Evolutionary conservation across 2,888 invertebrate species (phyloP), one percentile per base, ranked within the genome.

Genomic region (Eucriotettix oculatus): DNA sequence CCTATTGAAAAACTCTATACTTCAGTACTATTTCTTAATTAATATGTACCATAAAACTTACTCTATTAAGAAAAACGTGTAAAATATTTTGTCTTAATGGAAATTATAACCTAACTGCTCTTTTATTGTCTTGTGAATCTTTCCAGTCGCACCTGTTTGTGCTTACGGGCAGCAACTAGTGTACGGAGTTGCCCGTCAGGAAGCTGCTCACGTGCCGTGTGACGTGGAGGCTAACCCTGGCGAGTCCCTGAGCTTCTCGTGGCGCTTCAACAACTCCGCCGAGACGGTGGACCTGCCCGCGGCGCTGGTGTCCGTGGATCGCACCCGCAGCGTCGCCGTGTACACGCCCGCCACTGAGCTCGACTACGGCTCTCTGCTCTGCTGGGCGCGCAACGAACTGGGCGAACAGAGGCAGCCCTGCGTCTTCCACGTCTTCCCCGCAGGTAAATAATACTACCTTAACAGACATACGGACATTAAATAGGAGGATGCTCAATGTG

Each of bases 251-350:
- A 77, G 76, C 66, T 87, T 85, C 73, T 77, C 79, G 62, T 87
- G 87, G 87, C 84, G 83, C 73, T 86, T 88, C 75, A 88, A 88
- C 76, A 85, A 84, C 71, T 81, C 83, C 53, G 80, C 81, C 65
- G 86, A 86, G 67, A 79, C 81, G 42, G 76, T 84, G 64, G 85
- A 86, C 72, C 82, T 86, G 67, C 79, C 83, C 14, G 79, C 80
- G 63, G 79, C 79, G 60, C 78, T 79, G 66, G 77, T 83, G 64
- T 76, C 77, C 62, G 79, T 78, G 57, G 85, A 85, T 66, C 78
- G 79, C 48, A 76, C 81, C 10, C 77, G 81, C 42, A 86, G 86
- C 68, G 76, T 80, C 29, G 82, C 83, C 57, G 78, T 79, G 62
- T 87, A 86, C 70, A 84, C 82, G 56, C 86, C 87, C n/a, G 79